Evolutionary conservation across 2,113 vertebrate genomes (phyloP).

Genomic region (Synchiropus splendidus): DNA sequence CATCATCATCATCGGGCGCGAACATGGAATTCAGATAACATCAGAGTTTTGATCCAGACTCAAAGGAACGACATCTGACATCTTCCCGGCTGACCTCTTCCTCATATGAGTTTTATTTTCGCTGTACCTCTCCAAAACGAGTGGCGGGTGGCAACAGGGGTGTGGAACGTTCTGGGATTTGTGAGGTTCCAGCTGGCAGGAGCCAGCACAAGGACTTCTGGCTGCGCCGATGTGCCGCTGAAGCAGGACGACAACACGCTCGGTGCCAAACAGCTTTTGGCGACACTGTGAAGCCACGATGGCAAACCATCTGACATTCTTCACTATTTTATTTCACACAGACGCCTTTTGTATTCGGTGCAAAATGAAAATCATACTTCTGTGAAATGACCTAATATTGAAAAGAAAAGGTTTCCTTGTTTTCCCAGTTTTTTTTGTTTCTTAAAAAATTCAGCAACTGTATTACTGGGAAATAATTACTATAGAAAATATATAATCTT

Average conservation of each 20-base stretch:
- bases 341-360: too few species aligned
- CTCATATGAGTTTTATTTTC: conserved; percentile 34
- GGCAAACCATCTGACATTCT: conserved; percentile 24
- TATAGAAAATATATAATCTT: too few species aligned
- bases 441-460: too few species aligned
- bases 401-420: too few species aligned
- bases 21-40: conserved; percentile 29
- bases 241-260: conserved; percentile 37
- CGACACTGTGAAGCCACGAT: conserved; percentile 33
- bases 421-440: too few species aligned
- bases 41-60: conserved; percentile 14
- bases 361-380: too few species aligned
- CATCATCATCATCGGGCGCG: conserved; percentile 28
- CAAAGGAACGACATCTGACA: too few species aligned
- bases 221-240: conserved; percentile 48
- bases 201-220: conserved; percentile 54
- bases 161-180: conserved; percentile 48
- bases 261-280: conserved; percentile 48
- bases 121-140: conserved; percentile 47
- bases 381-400: too few species aligned
- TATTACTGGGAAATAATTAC: too few species aligned
- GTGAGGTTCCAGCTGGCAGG: conserved; percentile 54
- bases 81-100: neutral
- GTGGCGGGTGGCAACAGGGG: conserved; percentile 22
- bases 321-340: too few species aligned